A percentile compares a stretch with the other conserved stretches of the same genome.
Conservation (phyloP, 2,797 vertebrate species). For the Crypturellus tataupa region DNA sequence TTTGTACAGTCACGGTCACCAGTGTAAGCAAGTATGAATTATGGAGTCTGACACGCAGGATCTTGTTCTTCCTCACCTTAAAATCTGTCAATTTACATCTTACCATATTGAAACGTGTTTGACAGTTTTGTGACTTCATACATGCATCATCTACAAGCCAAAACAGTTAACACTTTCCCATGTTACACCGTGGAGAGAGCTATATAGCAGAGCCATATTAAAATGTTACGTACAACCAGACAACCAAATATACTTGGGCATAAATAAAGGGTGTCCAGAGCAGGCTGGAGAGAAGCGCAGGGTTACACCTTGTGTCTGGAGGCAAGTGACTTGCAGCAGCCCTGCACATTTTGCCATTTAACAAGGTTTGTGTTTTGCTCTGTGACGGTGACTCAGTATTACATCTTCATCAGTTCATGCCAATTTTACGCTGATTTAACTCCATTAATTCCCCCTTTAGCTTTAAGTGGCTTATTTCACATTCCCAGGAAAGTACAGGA, state of each 20-base stretch:
- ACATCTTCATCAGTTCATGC: constrained; percentile 17
- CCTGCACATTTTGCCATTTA: neutral
- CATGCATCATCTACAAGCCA: neutral
- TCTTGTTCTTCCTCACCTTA: neutral
- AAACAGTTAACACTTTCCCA: neutral
- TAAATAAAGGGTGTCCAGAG: neutral
- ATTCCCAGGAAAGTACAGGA: constrained; percentile 10
- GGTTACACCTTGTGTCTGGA: neutral
- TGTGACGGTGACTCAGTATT: neutral
- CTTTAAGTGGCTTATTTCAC: constrained; percentile 10
- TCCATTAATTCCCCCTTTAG: constrained; percentile 22
- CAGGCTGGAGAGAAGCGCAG: neutral
- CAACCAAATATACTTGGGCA: neutral
- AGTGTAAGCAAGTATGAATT: neutral
- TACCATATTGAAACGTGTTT: neutral
- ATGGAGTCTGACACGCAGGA: neutral
- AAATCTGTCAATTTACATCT: neutral
- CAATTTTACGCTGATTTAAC: constrained; percentile 35
- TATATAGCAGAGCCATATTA: neutral
- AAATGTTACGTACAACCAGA: fast-evolving
- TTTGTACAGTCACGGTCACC: neutral
- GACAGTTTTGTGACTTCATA: neutral
- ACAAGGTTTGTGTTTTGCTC: neutral
- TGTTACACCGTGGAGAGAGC: neutral
- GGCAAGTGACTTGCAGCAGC: neutral